Evolutionary conservation across 2,888 invertebrate species (phyloP).

Genomic region (Didymodactylos carnosus): DNA sequence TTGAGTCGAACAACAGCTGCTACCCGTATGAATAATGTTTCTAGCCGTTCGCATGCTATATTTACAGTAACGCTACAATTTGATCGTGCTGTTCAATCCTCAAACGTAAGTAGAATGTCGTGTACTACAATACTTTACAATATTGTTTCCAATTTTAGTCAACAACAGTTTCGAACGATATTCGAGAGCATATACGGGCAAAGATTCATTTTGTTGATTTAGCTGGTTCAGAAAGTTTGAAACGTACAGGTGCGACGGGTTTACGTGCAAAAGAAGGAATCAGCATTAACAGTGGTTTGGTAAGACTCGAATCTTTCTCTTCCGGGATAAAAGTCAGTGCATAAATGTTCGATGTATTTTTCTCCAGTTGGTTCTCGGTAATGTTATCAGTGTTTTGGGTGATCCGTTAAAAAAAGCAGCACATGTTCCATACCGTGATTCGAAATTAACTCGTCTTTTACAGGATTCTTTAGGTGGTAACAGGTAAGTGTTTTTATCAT

Average conservation of each 20-base stretch:
- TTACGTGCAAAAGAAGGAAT: constrained; percentile 90
- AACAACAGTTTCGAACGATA: background rate
- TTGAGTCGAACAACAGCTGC: constrained; percentile 89
- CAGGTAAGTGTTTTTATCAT: constrained; percentile 17
- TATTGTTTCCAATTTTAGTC: background rate
- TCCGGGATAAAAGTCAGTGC: too few species aligned
- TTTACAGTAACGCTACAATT: constrained; percentile 76
- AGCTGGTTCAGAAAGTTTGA: constrained; percentile 86
- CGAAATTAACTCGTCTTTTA: constrained; percentile 75
- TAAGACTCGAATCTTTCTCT: background rate
- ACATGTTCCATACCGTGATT: constrained; percentile 90
- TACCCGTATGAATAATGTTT: constrained; percentile 93
- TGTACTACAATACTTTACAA: too few species aligned
- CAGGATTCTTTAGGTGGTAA: constrained; percentile 87
- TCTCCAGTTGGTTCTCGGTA: constrained; percentile 65
- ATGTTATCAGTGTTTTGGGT: constrained; percentile 89
- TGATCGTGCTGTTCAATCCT: constrained; percentile 44
- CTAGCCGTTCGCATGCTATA: constrained; percentile 85
- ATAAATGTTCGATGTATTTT: background rate
- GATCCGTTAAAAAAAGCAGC: constrained; percentile 65
- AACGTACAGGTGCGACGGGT: constrained; percentile 88
- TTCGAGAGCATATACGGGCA: constrained; percentile 46
- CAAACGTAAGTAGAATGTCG: background rate
- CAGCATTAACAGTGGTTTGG: constrained; percentile 84
- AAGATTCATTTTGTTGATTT: constrained; percentile 98